A percentile compares a stretch with the other conserved stretches of the same genome.
Evolutionary conservation across 1,140 invertebrate genomes (phyloP).

Genomic region (Hypsibius dujardini): DNA sequence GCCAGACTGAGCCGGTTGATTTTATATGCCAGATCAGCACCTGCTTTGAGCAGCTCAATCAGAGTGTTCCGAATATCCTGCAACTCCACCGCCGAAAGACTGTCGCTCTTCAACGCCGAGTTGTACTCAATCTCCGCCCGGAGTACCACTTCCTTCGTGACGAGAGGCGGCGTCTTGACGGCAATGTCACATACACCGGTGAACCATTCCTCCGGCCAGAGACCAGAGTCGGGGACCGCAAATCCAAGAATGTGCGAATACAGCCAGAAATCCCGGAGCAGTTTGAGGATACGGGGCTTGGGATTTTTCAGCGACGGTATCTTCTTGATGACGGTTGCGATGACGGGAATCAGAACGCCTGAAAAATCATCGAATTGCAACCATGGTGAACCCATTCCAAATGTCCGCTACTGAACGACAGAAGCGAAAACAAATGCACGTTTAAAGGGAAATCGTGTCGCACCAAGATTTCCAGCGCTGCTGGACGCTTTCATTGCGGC

Average conservation of each 20-base stretch:
- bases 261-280: constrained; percentile 96
- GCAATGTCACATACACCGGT: constrained; percentile 89
- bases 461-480: constrained; percentile 81
- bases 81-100: constrained; percentile 67
- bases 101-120: constrained; percentile 83
- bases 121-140: constrained; percentile 86
- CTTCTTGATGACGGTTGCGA: constrained; percentile 58
- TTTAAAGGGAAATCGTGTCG: background rate
- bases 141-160: constrained; percentile 43
- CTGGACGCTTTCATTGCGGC: constrained; percentile 55
- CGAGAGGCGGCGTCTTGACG: constrained; percentile 80
- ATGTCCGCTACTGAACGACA: background rate
- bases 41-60: constrained; percentile 8
- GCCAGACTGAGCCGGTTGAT: constrained; percentile 82
- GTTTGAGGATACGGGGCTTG: constrained; percentile 77
- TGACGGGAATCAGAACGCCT: constrained; percentile 76
- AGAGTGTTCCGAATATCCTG: constrained; percentile 58
- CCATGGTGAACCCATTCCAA: background rate
- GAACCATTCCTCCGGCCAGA: constrained; percentile 93
- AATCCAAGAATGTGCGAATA: constrained; percentile 99
- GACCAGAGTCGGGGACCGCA: constrained; percentile 51
- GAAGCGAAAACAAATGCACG: background rate
- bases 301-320: constrained; percentile 71
- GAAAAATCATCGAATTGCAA: background rate
- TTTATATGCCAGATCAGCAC: constrained; percentile 55